These are phyloP conservation scores for Alcedo quadribrachys DNA, from an alignment of 2,797 vertebrate species.

Conservation along the genomic window DNA sequence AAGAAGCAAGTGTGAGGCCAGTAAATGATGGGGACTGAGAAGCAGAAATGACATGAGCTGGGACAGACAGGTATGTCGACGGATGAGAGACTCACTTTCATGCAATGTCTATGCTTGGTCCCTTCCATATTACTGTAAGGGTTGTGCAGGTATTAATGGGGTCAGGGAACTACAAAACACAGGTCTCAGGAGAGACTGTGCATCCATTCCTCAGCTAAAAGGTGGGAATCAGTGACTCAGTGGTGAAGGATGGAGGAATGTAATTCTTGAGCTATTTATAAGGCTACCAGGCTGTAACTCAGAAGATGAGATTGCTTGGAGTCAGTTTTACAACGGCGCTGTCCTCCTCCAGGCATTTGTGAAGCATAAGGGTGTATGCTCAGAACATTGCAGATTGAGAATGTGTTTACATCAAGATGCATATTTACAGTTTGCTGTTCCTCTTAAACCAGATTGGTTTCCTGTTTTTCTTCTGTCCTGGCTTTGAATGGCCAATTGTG, in stretches of 20 bases:
- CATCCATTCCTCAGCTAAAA: constrained; percentile 8
- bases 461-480: constrained; percentile 40
- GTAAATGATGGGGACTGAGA: neutral
- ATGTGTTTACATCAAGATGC: constrained; percentile 4
- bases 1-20: neutral
- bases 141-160: neutral
- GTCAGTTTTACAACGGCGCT: constrained; percentile 16
- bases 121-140: neutral
- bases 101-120: neutral
- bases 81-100: neutral
- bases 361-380: constrained; percentile 50
- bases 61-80: neutral
- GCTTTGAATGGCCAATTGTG: neutral
- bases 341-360: constrained; percentile 38
- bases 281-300: neutral
- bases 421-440: constrained; percentile 26
- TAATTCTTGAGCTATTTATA: constrained; percentile 36
- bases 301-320: constrained; percentile 33
- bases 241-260: constrained; percentile 32
- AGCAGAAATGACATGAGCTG: constrained; percentile 9
- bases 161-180: neutral
- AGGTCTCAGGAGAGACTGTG: neutral
- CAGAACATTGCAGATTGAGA: constrained; percentile 13
- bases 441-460: neutral
- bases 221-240: constrained; percentile 51